phyloP scores from a whole-genome alignment of 1,140 invertebrate genomes.

The Rhyzopertha dominica region DNA sequence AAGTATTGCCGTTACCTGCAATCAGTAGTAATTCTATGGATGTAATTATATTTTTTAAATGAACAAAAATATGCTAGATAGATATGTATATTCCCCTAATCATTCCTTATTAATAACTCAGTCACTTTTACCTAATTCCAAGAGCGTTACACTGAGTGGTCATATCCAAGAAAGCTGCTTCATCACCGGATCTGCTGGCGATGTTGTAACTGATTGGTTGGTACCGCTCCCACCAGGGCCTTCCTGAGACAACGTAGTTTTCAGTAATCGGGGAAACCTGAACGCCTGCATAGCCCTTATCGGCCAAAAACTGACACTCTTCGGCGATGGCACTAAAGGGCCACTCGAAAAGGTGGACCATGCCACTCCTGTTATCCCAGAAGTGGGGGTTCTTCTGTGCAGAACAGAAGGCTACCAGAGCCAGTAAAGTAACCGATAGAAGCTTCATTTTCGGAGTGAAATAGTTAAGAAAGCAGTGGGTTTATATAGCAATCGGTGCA shows the following conservation, averaged over 20 bases:
- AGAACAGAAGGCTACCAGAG: too few species aligned
- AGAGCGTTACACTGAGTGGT: constrained; percentile 38
- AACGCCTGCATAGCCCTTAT: constrained; percentile 67
- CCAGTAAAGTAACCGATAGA: too few species aligned
- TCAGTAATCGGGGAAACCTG: constrained; percentile 60
- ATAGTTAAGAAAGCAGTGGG: too few species aligned
- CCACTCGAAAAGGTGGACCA: constrained; percentile 82
- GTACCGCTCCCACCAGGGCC: constrained; percentile 82
- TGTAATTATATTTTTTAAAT: too few species aligned
- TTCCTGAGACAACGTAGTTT: constrained; percentile 47
- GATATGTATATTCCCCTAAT: too few species aligned
- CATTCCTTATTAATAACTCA: too few species aligned
- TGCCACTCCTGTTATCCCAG: constrained; percentile 48
- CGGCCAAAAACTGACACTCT: constrained; percentile 80
- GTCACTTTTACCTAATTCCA: constrained; percentile 34
- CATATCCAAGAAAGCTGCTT: constrained; percentile 68
- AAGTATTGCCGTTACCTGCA: too few species aligned
- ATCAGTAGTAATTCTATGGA: too few species aligned
- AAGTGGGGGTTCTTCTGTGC: constrained; percentile 41
- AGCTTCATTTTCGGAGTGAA: too few species aligned
- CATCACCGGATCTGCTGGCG: constrained; percentile 69
- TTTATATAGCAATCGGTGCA: too few species aligned
- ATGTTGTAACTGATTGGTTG: constrained; percentile 84
- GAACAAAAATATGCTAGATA: too few species aligned
- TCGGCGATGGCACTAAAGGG: constrained; percentile 75